These are phyloP conservation scores for Anthophora plumipes DNA, from an alignment of 2,888 invertebrate genomes.

Conservation along the genomic window DNA sequence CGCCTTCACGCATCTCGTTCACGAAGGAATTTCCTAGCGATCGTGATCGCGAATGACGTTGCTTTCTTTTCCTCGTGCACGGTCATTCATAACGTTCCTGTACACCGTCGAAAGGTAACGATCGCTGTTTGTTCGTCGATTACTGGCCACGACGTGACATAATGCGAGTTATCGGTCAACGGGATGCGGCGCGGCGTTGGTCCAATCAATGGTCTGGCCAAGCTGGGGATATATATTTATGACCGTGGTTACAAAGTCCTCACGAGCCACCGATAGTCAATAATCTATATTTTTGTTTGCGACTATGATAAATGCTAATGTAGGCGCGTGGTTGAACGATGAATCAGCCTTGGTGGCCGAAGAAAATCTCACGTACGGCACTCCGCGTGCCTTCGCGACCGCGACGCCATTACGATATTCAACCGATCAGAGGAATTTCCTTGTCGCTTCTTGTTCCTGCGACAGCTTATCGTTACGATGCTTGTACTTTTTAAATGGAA, in stretches of 20 bases:
- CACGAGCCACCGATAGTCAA: slow-evolving; percentile 55
- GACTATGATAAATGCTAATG: slow-evolving; percentile 44
- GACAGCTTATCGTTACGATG: background rate
- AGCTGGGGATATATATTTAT: slow-evolving; percentile 63
- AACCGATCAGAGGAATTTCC: background rate
- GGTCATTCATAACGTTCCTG: slow-evolving; percentile 41
- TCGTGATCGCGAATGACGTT: background rate
- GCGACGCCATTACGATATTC: background rate
- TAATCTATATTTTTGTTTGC: slow-evolving; percentile 58
- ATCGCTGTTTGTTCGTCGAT: slow-evolving; percentile 58
- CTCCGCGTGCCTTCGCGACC: slow-evolving; percentile 15
- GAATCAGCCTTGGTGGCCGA: slow-evolving; percentile 45
- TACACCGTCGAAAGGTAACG: slow-evolving; percentile 34
- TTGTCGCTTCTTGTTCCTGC: background rate
- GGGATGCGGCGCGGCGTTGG: slow-evolving; percentile 36
- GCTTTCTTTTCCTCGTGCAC: slow-evolving; percentile 9
- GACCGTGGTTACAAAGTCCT: slow-evolving; percentile 68
- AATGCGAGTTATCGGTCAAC: slow-evolving; percentile 57
- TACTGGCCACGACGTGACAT: slow-evolving; percentile 58
- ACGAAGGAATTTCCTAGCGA: slow-evolving; percentile 10
- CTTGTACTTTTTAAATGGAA: background rate
- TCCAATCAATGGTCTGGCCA: slow-evolving; percentile 52
- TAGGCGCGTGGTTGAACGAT: slow-evolving; percentile 46
- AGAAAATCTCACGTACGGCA: slow-evolving; percentile 32
- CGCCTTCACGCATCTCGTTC: too few species aligned